phyloP scores from a whole-genome alignment of 2,888 invertebrate genomes.

The Phytoseiulus persimilis region DNA sequence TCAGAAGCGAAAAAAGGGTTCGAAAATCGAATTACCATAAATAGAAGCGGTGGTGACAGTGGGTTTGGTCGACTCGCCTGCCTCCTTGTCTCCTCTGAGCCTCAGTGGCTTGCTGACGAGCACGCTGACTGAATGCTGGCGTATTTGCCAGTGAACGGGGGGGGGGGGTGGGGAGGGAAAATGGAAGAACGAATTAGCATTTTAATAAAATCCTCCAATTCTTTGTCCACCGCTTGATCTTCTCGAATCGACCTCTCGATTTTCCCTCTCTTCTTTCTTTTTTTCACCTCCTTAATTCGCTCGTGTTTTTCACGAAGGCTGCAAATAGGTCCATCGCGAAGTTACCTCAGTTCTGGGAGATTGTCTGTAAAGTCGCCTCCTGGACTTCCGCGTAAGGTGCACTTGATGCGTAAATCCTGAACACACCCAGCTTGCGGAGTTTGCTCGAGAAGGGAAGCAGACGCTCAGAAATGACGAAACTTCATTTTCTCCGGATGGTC shows the following conservation, averaged over 20 bases:
- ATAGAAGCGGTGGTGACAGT: not conserved
- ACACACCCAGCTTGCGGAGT: no score
- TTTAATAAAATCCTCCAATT: not conserved
- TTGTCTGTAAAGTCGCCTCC: no score
- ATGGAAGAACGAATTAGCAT: not conserved
- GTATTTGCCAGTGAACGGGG: not conserved
- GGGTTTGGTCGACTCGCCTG: not conserved
- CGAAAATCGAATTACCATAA: not conserved
- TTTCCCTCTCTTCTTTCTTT: not conserved
- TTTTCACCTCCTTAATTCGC: no score
- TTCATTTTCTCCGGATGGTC: not conserved
- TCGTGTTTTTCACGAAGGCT: no score
- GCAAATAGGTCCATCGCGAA: no score
- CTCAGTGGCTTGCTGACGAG: no score
- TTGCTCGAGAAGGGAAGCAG: not conserved
- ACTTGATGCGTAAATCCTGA: no score
- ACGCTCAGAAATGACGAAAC: not conserved
- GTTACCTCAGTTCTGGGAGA: no score
- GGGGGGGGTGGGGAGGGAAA: not conserved
- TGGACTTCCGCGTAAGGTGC: no score
- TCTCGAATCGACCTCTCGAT: not conserved
- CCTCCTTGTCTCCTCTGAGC: not conserved
- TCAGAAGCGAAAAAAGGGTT: not conserved
- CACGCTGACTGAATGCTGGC: not conserved
- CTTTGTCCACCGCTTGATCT: not conserved